phyloP scores from a whole-genome alignment of 1,140 invertebrate genomes.

The Cydia amplana region DNA sequence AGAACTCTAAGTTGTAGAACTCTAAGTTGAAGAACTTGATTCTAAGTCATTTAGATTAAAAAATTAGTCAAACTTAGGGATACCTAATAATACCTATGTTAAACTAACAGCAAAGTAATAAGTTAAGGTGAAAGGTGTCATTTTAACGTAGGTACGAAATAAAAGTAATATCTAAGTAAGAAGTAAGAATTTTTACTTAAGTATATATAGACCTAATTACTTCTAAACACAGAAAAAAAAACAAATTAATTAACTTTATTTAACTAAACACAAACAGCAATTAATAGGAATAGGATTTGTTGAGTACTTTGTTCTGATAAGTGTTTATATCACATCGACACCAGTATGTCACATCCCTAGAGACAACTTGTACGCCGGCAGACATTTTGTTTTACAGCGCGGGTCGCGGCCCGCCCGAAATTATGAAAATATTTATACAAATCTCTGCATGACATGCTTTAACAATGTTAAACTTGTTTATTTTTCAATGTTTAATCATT shows the following conservation, averaged over 20 bases:
- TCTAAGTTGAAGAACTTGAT: too few relatives aligned
- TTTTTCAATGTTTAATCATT: background rate
- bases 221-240: too few relatives aligned
- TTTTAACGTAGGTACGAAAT: too few relatives aligned
- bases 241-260: background rate
- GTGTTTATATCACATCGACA: background rate
- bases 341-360: constrained; percentile 40
- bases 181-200: too few relatives aligned
- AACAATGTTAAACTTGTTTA: background rate
- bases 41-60: too few relatives aligned
- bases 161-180: too few relatives aligned
- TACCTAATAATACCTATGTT: too few relatives aligned
- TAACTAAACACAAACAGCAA: background rate
- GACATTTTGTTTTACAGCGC: constrained; percentile 61
- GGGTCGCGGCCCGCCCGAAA: constrained; percentile 39
- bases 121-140: too few relatives aligned
- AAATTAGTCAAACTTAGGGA: too few relatives aligned
- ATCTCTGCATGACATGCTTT: constrained; percentile 33
- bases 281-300: background rate
- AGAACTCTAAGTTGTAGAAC: too few relatives aligned
- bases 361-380: constrained; percentile 47
- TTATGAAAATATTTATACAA: constrained; percentile 44
- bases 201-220: too few relatives aligned
- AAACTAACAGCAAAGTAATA: too few relatives aligned
- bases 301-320: background rate